Evolutionary conservation across 2,113 vertebrate genomes (phyloP), one percentile per base, ranked within the genome.

Genomic region (Thryonomys swinderianus): DNA sequence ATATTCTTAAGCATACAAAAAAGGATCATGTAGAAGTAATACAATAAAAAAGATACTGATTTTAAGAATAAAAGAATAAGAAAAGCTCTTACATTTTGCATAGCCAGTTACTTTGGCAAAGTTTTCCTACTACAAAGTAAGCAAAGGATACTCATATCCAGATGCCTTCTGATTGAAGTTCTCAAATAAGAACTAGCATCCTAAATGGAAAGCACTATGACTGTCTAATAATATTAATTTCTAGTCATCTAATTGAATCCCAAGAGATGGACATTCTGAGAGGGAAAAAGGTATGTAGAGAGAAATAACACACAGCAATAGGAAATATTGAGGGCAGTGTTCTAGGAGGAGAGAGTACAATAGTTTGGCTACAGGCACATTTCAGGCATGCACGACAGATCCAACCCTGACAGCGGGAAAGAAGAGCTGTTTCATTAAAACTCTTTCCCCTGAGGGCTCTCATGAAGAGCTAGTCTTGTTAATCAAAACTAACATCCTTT

Each of bases 11-110:
- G 97, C 98, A 97, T 97, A 98, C 95, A 98, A 98, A 96, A 98
- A 98, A 98, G 97, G 98, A 98, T 98, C 98, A 96, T 89, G 92
- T 97, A 98, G 96, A 98, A 94, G 97, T 97, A 98, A 98, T 96
- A 97, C 82, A 97, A 96, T 93, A 96, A 97, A 98, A n/a, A 98
- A 98, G 97, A 97, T 95, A 96, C 93, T 81, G 85, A 95, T 96
- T 97, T 98, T 97, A 95, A 96, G 94, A 97, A 86, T 94, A 98
- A 59, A 96, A 85, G 59, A 92, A 95, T 97, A 95, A 96, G 92
- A 96, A 94, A 98, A 98, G n/a, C 97, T 96, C 93, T 97, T 97
- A 95, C 96, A 97, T 94, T 97, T 97, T 97, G 95, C 92, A 97
- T 92, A 97, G 97, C 95, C 97, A 98, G 95, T 95, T 97, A 97